Evolutionary conservation across 2,797 vertebrate genomes (phyloP).

Genomic region (Centroberyx gerrardi): DNA sequence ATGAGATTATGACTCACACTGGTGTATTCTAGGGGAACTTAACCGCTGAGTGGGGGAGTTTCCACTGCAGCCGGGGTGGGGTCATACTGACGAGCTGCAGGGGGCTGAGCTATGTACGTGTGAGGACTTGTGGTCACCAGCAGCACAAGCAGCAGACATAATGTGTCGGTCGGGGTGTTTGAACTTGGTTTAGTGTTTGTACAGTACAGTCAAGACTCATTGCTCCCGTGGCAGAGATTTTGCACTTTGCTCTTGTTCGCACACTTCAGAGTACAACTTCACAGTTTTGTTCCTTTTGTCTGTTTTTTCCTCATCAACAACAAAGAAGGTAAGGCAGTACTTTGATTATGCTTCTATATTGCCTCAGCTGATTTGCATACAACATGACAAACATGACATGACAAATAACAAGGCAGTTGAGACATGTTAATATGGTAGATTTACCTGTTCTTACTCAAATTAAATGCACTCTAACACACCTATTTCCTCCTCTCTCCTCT

Average conservation of each 20-base stretch:
- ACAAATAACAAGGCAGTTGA: neutral
- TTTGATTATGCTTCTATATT: neutral
- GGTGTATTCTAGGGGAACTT: conserved; percentile 73
- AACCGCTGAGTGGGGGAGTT: conserved; percentile 61
- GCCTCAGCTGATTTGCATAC: neutral
- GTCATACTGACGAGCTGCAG: conserved; percentile 31
- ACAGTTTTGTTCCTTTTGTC: conserved; percentile 22
- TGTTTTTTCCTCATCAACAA: neutral
- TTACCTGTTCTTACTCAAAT: neutral
- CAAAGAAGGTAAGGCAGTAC: conserved; percentile 60
- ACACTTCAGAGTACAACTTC: neutral
- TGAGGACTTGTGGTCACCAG: conserved; percentile 27
- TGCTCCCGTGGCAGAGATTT: neutral
- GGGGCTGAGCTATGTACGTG: conserved; percentile 41
- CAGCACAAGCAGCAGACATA: neutral
- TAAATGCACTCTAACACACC: neutral
- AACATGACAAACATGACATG: too few relatives aligned
- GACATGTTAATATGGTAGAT: neutral
- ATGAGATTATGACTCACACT: neutral
- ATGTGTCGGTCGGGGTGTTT: conserved; percentile 17
- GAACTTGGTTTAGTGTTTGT: conserved; percentile 11
- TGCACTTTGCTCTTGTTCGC: neutral
- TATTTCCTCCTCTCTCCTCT: neutral
- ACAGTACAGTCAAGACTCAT: neutral
- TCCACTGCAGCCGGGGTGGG: conserved; percentile 70